Evolutionary conservation across 2,113 vertebrate genomes (phyloP).

Genomic region (Periophthalmus modestus): DNA sequence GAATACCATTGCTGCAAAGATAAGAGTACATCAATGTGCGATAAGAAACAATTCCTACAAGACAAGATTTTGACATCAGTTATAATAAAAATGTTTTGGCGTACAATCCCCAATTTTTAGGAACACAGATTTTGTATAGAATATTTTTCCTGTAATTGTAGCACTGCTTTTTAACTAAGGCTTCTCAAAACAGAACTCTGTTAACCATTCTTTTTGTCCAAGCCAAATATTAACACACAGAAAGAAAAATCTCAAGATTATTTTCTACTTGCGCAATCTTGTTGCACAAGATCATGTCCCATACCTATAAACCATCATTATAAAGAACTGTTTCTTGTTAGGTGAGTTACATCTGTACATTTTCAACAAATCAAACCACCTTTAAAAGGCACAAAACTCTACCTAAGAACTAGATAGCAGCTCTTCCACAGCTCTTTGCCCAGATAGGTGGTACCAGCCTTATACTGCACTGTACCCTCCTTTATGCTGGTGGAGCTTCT

Average conservation of each 20-base stretch:
- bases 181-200: too few relatives aligned
- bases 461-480: conserved; percentile 89
- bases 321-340: neutral
- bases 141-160: too few relatives aligned
- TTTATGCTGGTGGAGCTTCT: conserved; percentile 72
- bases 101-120: too few relatives aligned
- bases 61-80: too few relatives aligned
- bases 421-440: conserved; percentile 94
- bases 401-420: conserved; percentile 96
- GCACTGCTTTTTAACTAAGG: too few relatives aligned
- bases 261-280: too few relatives aligned
- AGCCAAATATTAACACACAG: too few relatives aligned
- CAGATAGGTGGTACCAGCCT: conserved; percentile 88
- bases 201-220: too few relatives aligned
- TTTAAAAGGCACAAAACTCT: neutral
- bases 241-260: too few relatives aligned
- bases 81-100: too few relatives aligned
- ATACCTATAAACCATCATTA: neutral
- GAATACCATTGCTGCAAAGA: conserved; percentile 83
- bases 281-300: neutral
- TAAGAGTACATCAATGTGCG: neutral
- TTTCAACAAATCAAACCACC: neutral
- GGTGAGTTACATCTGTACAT: too few relatives aligned
- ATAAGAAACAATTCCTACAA: neutral
- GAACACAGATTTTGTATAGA: too few relatives aligned